These are phyloP conservation scores for Mayetiola destructor DNA, from an alignment of 2,888 invertebrate genomes.

Conservation along the genomic window DNA sequence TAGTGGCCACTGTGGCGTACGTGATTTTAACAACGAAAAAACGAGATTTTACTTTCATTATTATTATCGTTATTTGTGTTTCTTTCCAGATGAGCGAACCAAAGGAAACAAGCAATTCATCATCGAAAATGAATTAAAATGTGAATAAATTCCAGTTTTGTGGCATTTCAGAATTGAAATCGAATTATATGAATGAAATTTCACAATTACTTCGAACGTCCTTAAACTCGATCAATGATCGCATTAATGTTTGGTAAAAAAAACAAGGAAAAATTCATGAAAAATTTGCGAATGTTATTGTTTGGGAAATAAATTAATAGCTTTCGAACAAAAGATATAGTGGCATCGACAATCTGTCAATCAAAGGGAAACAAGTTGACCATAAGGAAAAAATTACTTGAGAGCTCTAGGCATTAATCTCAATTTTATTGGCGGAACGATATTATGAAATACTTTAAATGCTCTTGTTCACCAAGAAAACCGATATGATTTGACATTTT, in stretches of 20 bases:
- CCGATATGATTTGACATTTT: neutral
- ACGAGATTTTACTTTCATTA: no score
- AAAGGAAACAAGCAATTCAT: no score
- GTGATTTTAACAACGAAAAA: no score
- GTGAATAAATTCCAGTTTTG: no score
- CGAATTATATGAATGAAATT: no score
- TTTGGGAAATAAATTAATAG: neutral
- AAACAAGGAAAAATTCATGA: neutral
- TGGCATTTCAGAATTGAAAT: no score
- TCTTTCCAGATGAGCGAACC: no score
- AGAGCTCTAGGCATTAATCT: neutral
- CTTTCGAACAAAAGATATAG: neutral
- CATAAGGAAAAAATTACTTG: neutral
- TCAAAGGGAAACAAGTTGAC: neutral
- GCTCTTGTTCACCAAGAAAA: neutral
- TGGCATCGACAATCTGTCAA: constrained; percentile 8
- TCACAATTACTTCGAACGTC: constrained; percentile 9
- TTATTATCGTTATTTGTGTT: no score
- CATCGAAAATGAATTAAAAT: no score
- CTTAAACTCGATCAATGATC: neutral
- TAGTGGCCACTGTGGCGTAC: no score
- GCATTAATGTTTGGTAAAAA: neutral
- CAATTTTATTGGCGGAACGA: neutral
- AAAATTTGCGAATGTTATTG: neutral
- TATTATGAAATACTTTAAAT: neutral